Evolutionary conservation across 2,113 vertebrate genomes (phyloP).

Genomic region (Epinephelus lanceolatus): DNA sequence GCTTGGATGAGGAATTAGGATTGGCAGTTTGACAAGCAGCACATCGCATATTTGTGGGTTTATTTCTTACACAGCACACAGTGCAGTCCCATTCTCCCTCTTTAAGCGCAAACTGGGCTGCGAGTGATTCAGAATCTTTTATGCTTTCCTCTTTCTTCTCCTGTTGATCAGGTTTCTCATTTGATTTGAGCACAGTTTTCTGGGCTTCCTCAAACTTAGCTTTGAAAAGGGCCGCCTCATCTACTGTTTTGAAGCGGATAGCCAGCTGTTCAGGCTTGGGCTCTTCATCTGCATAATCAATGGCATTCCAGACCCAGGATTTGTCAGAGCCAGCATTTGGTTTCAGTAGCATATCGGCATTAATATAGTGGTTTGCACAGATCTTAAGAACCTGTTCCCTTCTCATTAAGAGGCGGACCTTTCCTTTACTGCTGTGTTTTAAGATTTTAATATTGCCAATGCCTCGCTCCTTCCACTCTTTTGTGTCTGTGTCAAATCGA

Average conservation of each 20-base stretch:
- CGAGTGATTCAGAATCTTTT: constrained; percentile 45
- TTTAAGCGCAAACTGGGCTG: constrained; percentile 86
- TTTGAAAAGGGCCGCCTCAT: constrained; percentile 96
- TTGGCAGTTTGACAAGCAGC: constrained; percentile 83
- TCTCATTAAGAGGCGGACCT: constrained; percentile 96
- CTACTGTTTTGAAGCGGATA: constrained; percentile 95
- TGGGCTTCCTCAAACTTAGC: constrained; percentile 94
- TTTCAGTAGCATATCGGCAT: constrained; percentile 92
- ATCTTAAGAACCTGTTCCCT: constrained; percentile 98
- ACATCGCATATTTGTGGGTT: constrained; percentile 80
- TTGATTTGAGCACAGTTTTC: constrained; percentile 76
- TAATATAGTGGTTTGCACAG: constrained; percentile 99
- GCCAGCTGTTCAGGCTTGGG: constrained; percentile 95
- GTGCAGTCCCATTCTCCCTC: constrained; percentile 90
- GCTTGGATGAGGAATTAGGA: constrained; percentile 69
- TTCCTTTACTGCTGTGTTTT: constrained; percentile 92
- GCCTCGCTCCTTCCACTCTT: constrained; percentile 98
- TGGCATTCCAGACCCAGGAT: constrained; percentile 97
- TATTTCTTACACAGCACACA: constrained; percentile 87
- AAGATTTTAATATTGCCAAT: constrained; percentile 96
- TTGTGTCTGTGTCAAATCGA: constrained; percentile 93
- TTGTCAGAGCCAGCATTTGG: constrained; percentile 94
- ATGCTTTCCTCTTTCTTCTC: constrained; percentile 51
- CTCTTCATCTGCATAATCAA: constrained; percentile 96
- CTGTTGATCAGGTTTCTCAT: constrained; percentile 44